phyloP scores from a whole-genome alignment of 2,797 vertebrate genomes.

The Gymnothorax javanicus region DNA sequence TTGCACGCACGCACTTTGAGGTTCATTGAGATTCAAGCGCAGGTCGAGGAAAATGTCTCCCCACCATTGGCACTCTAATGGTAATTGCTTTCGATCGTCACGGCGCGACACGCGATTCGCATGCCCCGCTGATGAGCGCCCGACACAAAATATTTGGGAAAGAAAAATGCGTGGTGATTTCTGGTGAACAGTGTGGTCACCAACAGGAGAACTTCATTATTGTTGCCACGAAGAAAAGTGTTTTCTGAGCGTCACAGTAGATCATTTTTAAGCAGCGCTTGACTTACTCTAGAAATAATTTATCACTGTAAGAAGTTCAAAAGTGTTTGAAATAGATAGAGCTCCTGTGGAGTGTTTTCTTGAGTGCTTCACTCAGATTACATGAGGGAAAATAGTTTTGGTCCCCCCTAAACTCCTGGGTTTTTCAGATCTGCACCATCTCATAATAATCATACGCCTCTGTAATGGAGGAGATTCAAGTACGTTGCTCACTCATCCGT shows the following conservation, averaged over 20 bases:
- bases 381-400: slow-evolving; percentile 62
- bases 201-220: slow-evolving; percentile 36
- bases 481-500: background rate
- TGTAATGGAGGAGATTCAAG: background rate
- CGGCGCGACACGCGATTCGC: slow-evolving; percentile 77
- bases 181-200: slow-evolving; percentile 27
- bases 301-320: background rate
- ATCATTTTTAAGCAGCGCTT: slow-evolving; percentile 20
- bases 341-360: slow-evolving; percentile 59
- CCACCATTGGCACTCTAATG: slow-evolving; percentile 76
- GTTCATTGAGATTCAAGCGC: slow-evolving; percentile 81
- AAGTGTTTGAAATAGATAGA: slow-evolving; percentile 27
- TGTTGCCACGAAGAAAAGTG: slow-evolving; percentile 19
- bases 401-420: background rate
- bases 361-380: slow-evolving; percentile 76
- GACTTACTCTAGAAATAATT: background rate
- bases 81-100: slow-evolving; percentile 85
- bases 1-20: slow-evolving; percentile 82
- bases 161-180: slow-evolving; percentile 65
- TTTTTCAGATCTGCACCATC: background rate
- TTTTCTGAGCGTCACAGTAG: slow-evolving; percentile 13
- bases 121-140: slow-evolving; percentile 72
- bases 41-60: slow-evolving; percentile 75
- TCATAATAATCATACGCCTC: background rate
- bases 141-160: slow-evolving; percentile 81